phyloP scores from a whole-genome alignment of 2,888 invertebrate species.

The Globia sparganii region DNA sequence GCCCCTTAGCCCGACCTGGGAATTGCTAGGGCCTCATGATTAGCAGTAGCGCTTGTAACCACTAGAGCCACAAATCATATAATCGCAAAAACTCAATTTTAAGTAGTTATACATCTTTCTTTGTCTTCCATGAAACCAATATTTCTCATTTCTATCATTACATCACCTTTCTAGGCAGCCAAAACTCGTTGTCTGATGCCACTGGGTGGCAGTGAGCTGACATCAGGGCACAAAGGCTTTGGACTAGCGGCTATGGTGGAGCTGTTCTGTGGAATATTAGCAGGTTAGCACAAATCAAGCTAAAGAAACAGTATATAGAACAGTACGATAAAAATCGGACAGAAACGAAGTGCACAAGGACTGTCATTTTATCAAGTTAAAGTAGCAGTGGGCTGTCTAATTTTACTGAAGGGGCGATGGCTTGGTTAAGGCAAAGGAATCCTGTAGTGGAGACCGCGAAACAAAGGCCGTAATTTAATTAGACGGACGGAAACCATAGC shows the following conservation, averaged over 20 bases:
- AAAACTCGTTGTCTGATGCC: constrained; percentile 92
- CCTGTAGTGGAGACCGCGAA: not conserved
- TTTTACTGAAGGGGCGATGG: not conserved
- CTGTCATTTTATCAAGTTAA: not conserved
- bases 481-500: not conserved
- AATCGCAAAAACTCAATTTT: not conserved
- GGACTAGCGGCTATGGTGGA: constrained; percentile 97
- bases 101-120: not conserved
- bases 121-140: not conserved
- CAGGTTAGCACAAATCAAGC: constrained; percentile 83
- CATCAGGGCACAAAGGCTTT: constrained; percentile 97
- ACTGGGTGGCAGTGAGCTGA: constrained; percentile 93
- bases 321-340: not conserved
- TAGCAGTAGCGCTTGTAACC: too few relatives aligned
- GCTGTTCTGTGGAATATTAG: constrained; percentile 95
- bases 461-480: not conserved
- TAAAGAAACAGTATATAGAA: not conserved
- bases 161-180: constrained; percentile 18
- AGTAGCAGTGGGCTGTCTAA: not conserved
- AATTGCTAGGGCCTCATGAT: too few relatives aligned
- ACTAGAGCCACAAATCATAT: not conserved
- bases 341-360: too few relatives aligned
- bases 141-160: not conserved
- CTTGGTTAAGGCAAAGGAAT: not conserved
- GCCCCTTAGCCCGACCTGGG: too few relatives aligned